A percentile compares a stretch with the other conserved stretches of the same genome.
These are phyloP conservation scores for Sphyrna mokarran DNA, from an alignment of 2,113 vertebrate genomes.

Conservation along the genomic window DNA sequence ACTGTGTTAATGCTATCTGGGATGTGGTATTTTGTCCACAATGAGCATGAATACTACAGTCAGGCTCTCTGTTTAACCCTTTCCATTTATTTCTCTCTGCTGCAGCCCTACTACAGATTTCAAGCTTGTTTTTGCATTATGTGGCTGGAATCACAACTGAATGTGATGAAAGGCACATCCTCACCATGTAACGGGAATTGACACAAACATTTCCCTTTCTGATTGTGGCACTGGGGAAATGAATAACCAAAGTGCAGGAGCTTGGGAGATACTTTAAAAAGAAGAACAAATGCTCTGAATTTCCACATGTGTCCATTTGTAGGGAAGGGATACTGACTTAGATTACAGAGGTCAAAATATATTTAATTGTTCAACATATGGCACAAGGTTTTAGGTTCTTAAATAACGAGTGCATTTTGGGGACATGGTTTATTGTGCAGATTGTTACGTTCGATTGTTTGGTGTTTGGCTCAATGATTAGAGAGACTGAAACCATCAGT, in stretches of 20 bases:
- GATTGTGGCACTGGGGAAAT: neutral
- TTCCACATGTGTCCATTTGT: neutral
- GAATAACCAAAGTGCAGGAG: neutral
- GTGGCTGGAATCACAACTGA: neutral
- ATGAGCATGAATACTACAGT: no score
- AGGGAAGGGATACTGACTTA: neutral
- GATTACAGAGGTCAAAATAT: neutral
- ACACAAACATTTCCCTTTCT: neutral
- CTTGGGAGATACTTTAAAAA: no score
- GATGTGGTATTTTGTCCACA: no score
- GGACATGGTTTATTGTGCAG: neutral
- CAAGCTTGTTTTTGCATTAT: neutral
- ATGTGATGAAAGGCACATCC: no score
- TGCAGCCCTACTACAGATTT: neutral
- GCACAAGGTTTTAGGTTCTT: neutral
- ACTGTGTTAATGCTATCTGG: no score
- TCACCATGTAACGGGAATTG: neutral
- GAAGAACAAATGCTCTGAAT: neutral
- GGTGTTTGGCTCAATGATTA: no score
- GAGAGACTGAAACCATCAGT: no score
- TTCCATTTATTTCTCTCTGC: no score
- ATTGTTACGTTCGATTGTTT: no score
- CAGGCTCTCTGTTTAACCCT: no score
- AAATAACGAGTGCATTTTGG: neutral
- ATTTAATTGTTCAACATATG: neutral